phyloP scores from a whole-genome alignment of 2,113 vertebrate species.

The Cololabis saira region DNA sequence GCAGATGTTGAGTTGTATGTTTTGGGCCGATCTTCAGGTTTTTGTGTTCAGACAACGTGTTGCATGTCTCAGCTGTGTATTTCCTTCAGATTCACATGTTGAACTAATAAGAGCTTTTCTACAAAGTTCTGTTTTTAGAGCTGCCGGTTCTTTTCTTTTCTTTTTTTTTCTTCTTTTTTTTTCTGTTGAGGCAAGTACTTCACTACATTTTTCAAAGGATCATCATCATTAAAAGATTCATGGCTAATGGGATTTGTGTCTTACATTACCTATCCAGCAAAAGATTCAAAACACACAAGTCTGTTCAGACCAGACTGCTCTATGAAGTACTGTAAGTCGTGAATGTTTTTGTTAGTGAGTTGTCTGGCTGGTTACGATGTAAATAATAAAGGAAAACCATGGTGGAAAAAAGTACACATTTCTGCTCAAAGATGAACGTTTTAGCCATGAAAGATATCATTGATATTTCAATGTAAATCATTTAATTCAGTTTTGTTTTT shows the following conservation, averaged over 20 bases:
- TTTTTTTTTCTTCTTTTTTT: slow-evolving; percentile 40
- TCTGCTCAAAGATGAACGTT: too few relatives aligned
- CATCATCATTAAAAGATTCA: slow-evolving; percentile 73
- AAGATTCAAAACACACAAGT: not conserved
- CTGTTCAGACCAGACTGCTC: not conserved
- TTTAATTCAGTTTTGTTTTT: too few relatives aligned
- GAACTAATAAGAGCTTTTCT: slow-evolving; percentile 47
- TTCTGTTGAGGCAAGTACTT: slow-evolving; percentile 43
- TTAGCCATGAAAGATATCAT: too few relatives aligned
- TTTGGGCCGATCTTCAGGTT: slow-evolving; percentile 48
- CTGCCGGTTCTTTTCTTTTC: slow-evolving; percentile 39
- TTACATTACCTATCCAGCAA: not conserved
- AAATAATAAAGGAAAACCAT: too few relatives aligned
- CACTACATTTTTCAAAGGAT: slow-evolving; percentile 64
- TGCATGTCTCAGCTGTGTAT: slow-evolving; percentile 67
- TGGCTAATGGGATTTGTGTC: slow-evolving; percentile 40
- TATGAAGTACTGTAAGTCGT: too few relatives aligned
- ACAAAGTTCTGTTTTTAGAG: slow-evolving; percentile 48
- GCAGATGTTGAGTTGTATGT: slow-evolving; percentile 60
- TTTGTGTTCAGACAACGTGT: slow-evolving; percentile 56
- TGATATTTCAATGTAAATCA: too few relatives aligned
- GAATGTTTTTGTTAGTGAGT: too few relatives aligned
- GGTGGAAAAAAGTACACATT: too few relatives aligned
- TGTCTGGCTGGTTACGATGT: too few relatives aligned
- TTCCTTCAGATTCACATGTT: slow-evolving; percentile 45